These are phyloP conservation scores for Sabellastarte sp. DNA, from an alignment of 2,888 invertebrate genomes.

Conservation along the genomic window DNA sequence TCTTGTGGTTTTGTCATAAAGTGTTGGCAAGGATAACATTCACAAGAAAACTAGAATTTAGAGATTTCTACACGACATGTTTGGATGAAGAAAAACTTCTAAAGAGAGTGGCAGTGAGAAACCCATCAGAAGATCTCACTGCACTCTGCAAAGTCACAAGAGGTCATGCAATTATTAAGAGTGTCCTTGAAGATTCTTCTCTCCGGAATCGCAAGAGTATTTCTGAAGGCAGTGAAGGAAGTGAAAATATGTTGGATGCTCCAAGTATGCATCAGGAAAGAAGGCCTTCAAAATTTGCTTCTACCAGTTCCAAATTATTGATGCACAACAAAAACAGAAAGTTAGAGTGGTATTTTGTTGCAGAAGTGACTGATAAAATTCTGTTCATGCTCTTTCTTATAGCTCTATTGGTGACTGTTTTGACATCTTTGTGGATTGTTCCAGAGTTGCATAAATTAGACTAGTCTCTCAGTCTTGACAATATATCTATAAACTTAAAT, in stretches of 20 bases:
- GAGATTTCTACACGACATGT: background rate
- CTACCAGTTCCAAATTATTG: background rate
- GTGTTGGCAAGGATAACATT: constrained; percentile 31
- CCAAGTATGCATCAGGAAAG: background rate
- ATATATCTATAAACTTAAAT: no score
- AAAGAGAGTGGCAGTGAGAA: background rate
- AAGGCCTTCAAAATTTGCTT: background rate
- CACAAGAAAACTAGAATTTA: background rate
- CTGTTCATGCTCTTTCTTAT: constrained; percentile 25
- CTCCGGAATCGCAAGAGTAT: background rate
- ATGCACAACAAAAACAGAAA: constrained; percentile 11
- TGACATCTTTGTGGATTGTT: constrained; percentile 21
- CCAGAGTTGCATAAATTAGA: constrained; percentile 9
- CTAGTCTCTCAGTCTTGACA: no score
- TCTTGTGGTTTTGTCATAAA: constrained; percentile 42
- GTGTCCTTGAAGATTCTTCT: background rate
- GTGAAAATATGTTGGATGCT: background rate
- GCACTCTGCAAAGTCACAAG: background rate
- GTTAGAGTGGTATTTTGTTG: constrained; percentile 27
- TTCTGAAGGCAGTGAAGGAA: background rate
- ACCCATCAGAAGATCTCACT: background rate
- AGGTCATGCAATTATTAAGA: background rate
- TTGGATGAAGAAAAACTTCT: background rate
- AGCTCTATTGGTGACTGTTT: constrained; percentile 20
- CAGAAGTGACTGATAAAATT: constrained; percentile 27